A percentile compares a stretch with the other conserved stretches of the same genome.
phyloP scores from a whole-genome alignment of 2,888 invertebrate species.

The Hofmannophila pseudospretella region DNA sequence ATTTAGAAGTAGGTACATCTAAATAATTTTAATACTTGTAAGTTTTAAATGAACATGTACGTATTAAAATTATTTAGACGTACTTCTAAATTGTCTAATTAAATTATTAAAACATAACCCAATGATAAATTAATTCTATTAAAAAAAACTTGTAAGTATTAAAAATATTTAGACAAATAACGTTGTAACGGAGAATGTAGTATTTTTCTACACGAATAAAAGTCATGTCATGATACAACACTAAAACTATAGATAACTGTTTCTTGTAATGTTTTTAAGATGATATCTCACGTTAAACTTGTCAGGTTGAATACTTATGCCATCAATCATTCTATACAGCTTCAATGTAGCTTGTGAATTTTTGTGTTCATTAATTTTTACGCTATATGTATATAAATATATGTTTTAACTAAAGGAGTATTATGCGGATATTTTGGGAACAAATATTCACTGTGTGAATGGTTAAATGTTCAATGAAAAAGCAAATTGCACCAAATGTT shows the following conservation, averaged over 20 bases:
- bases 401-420: neutral
- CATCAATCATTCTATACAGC: slow-evolving; percentile 4
- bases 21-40: no score
- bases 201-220: no score
- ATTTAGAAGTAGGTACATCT: no score
- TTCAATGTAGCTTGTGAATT: neutral
- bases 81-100: no score
- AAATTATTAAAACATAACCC: no score
- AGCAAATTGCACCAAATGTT: slow-evolving; percentile 27
- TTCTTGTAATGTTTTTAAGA: slow-evolving; percentile 3
- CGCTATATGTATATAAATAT: no score
- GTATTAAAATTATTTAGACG: no score
- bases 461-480: slow-evolving; percentile 9
- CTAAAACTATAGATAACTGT: slow-evolving; percentile 5
- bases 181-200: no score
- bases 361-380: neutral
- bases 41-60: no score
- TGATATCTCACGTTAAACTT: slow-evolving; percentile 8
- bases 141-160: no score
- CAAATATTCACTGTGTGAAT: neutral
- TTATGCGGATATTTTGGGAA: neutral
- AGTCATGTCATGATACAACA: slow-evolving; percentile 2
- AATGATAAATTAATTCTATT: no score
- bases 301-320: slow-evolving; percentile 1
- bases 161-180: no score